phyloP scores from a whole-genome alignment of 2,888 invertebrate genomes.

The Trachelus stipa region DNA sequence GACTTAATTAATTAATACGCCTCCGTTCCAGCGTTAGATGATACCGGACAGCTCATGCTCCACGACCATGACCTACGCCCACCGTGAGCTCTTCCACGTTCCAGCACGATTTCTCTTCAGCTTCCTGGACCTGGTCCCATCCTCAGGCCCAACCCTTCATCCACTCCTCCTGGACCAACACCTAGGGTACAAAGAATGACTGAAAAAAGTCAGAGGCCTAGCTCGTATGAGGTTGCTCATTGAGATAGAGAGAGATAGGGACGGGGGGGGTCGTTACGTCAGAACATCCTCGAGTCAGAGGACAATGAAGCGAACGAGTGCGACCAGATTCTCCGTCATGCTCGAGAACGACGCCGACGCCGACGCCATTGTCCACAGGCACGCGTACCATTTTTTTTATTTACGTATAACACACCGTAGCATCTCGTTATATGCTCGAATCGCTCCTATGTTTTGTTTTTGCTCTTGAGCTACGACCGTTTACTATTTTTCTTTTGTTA shows the following conservation, averaged over 20 bases:
- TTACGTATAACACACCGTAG: neutral
- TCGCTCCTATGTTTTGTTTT: neutral
- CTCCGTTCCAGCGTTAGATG: constrained; percentile 39
- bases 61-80: constrained; percentile 51
- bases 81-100: constrained; percentile 19
- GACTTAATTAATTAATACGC: constrained; percentile 59
- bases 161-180: no score
- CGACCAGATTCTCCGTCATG: neutral
- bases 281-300: neutral
- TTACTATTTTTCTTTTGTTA: neutral
- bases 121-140: neutral
- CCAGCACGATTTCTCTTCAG: neutral
- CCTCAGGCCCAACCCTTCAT: no score
- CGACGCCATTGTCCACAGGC: neutral
- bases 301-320: neutral
- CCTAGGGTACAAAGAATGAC: neutral
- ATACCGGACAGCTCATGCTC: constrained; percentile 3
- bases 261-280: neutral
- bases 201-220: neutral
- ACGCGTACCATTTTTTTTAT: neutral
- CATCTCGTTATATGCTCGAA: no score
- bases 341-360: neutral
- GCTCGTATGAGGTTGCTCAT: neutral
- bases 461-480: neutral
- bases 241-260: neutral